Evolutionary conservation across 2,113 vertebrate species (phyloP).

Genomic region (Parus major): DNA sequence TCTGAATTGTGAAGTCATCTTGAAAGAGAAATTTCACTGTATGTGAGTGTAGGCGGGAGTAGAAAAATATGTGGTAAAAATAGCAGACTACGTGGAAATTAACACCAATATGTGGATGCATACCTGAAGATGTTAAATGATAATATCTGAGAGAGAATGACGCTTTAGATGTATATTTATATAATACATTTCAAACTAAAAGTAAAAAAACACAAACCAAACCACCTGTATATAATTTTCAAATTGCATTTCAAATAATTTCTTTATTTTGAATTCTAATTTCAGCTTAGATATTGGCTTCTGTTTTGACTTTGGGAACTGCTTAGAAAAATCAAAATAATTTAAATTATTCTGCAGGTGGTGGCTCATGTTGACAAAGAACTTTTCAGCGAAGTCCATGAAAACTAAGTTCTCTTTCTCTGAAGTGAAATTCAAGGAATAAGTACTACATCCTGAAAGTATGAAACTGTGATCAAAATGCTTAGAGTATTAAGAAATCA

Average conservation of each 20-base stretch:
- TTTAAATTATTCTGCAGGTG: not conserved
- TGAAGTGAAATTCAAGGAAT: not conserved
- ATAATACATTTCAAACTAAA: not conserved
- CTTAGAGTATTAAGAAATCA: not conserved
- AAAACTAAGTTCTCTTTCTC: not conserved
- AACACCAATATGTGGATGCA: not conserved
- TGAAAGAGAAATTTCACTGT: constrained; percentile 32
- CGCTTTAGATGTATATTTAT: not conserved
- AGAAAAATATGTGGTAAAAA: constrained; percentile 37
- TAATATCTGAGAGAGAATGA: not conserved
- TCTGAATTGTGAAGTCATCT: constrained; percentile 41
- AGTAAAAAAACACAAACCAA: not conserved
- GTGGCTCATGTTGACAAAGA: not conserved
- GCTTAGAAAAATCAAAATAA: not conserved
- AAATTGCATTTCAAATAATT: not conserved
- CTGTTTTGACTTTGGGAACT: not conserved
- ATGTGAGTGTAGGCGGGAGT: not conserved
- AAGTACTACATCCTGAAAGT: not conserved
- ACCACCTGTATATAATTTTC: not conserved
- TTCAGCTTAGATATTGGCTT: not conserved
- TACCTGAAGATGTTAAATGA: not conserved
- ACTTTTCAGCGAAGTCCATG: not conserved
- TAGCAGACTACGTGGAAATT: constrained; percentile 17
- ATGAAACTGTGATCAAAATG: not conserved
- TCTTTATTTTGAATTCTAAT: not conserved